Conservation (phyloP, 1,140 invertebrate species). For the Drosophila erecta region DNA sequence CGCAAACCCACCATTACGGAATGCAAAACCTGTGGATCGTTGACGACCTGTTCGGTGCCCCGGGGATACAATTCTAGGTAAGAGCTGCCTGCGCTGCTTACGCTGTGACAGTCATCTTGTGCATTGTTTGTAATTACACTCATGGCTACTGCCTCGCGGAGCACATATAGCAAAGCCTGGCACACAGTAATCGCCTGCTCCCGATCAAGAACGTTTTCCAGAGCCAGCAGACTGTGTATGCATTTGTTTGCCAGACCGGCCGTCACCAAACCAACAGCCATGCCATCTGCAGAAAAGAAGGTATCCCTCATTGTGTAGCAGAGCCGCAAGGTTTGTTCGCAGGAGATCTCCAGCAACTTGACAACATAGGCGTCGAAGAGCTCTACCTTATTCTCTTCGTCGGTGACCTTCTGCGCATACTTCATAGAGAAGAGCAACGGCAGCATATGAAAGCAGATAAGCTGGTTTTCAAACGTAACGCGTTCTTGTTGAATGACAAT, state of each 20-base stretch:
- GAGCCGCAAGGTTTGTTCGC: conserved; percentile 87
- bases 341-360: conserved; percentile 87
- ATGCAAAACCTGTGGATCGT: conserved; percentile 85
- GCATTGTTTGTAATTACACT: conserved; percentile 28
- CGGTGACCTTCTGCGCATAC: conserved; percentile 62
- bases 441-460: conserved; percentile 87
- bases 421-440: conserved; percentile 86
- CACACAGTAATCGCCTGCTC: conserved; percentile 89
- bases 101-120: conserved; percentile 71
- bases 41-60: conserved; percentile 57
- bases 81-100: conserved; percentile 80
- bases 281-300: conserved; percentile 57
- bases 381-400: conserved; percentile 82
- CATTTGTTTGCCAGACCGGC: conserved; percentile 87
- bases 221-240: conserved; percentile 86
- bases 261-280: conserved; percentile 76
- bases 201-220: conserved; percentile 86
- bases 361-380: conserved; percentile 87
- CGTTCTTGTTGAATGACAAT: conserved; percentile 79
- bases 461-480: conserved; percentile 86
- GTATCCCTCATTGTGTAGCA: conserved; percentile 86
- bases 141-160: conserved; percentile 87
- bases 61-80: conserved; percentile 59
- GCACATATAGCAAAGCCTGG: conserved; percentile 88
- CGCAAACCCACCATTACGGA: conserved; percentile 88